Percentiles rank a stretch among this genome's conserved stretches.
phyloP scores from a whole-genome alignment of 2,888 invertebrate genomes.

The Empis livida region DNA sequence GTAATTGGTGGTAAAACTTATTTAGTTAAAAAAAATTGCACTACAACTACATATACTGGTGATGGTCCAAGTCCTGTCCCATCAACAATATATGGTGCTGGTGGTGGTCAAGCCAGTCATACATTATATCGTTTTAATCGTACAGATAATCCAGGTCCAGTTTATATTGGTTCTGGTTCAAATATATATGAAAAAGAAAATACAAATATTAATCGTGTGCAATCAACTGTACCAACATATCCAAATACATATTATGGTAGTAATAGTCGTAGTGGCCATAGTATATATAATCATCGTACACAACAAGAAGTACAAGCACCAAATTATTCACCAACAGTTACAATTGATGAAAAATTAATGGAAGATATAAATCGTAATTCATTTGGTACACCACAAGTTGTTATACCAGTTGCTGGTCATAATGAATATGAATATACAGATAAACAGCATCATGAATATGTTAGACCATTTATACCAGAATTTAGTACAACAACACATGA shows the following conservation, averaged over 20 bases:
- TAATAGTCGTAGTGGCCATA: constrained; percentile 3
- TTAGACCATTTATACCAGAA: constrained; percentile 3
- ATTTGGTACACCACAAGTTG: constrained; percentile 14
- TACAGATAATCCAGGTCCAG: constrained; percentile 13
- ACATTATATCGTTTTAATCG: constrained; percentile 11
- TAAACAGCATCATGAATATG: background rate
- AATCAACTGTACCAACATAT: background rate
- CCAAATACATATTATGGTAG: background rate
- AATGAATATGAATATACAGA: constrained; percentile 11
- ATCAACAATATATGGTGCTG: constrained; percentile 7
- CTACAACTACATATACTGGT: constrained; percentile 19
- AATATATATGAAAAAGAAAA: background rate
- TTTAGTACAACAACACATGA: constrained; percentile 5
- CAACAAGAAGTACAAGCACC: constrained; percentile 24
- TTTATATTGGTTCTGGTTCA: background rate
- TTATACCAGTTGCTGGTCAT: constrained; percentile 16
- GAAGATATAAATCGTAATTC: constrained; percentile 7
- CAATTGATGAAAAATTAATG: constrained; percentile 15
- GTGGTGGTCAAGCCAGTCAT: background rate
- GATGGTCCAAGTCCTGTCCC: constrained; percentile 14
- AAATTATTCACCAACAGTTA: constrained; percentile 26
- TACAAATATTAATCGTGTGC: background rate
- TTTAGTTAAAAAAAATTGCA: constrained; percentile 30
- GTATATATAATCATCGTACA: constrained; percentile 23
- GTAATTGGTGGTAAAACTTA: constrained; percentile 29